These are phyloP conservation scores for Myotis vivesi DNA, from an alignment of 2,797 vertebrate species.

Conservation along the genomic window DNA sequence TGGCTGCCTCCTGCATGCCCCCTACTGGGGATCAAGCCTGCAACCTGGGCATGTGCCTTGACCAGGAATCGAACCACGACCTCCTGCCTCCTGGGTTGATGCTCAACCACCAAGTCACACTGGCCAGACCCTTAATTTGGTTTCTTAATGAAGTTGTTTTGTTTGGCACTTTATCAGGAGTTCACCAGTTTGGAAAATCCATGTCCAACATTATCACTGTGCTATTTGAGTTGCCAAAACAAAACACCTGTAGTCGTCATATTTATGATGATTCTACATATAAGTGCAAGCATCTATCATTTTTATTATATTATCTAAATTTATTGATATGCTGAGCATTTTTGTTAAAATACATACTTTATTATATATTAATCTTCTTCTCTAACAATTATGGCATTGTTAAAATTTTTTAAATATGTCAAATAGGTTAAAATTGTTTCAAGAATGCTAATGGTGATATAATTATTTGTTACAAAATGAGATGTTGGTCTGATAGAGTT, in stretches of 20 bases:
- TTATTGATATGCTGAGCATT: neutral
- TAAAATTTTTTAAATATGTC: neutral
- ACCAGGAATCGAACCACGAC: too few species aligned
- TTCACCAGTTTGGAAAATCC: slow-evolving; percentile 26
- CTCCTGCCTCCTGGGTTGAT: too few species aligned
- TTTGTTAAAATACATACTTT: neutral
- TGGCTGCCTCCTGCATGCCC: too few species aligned
- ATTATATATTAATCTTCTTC: neutral
- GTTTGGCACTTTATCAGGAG: slow-evolving; percentile 33
- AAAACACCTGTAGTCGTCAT: neutral
- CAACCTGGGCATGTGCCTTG: too few species aligned
- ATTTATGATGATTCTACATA: neutral
- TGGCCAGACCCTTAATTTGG: neutral
- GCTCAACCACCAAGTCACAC: too few species aligned
- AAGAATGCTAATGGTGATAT: neutral
- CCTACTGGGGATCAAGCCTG: too few species aligned
- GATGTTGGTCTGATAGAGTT: slow-evolving; percentile 4
- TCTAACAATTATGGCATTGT: neutral
- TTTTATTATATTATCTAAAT: neutral
- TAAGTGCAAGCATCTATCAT: neutral
- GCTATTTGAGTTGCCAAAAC: neutral
- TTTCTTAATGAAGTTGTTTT: slow-evolving; percentile 52
- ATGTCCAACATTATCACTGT: neutral
- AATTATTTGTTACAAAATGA: slow-evolving; percentile 36
- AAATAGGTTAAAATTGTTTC: slow-evolving; percentile 47